Base-by-base conservation (phyloP, 2,888 invertebrate species). In the Chaetoderma sp. region DNA sequence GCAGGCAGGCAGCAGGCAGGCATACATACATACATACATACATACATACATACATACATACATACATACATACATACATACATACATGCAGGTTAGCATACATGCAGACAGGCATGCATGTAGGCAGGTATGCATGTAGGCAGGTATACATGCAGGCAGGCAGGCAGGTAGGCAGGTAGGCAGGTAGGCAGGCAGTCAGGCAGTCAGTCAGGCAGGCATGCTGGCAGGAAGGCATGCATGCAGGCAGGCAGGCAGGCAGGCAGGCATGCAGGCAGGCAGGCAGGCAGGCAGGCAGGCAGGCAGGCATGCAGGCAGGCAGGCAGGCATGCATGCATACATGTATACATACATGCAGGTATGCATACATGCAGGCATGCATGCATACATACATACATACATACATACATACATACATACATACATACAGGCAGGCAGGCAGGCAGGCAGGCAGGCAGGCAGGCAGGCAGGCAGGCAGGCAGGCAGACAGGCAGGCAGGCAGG, bases 11-110 rank as follows among this genome's bases (percentile, higher is more conserved):
- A n/a, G n/a, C n/a, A n/a, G 27, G 28, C 36, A 28, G 25, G 25
- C 23, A 49, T 36, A 36, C 39, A 33, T 45, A 39, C 32, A 30
- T 60, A 64, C 45, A 64, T 28, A 5, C 36, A 63, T 62, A 61
- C 42, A 62, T 62, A 50, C 39, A 63, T 50, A 52, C 27, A 64
- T 10, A 52, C 36, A 64, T 64, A 63, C 33, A 64, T 60, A 63
- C 16, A 60, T 63, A 63, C 23, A 63, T 60, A 63, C 16, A 60
- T 57, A 63, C 23, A 63, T 60, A 60, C n/a, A 60, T 44, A 56
- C 23, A 61, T 39, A 33, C 23, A 63, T 42, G n/a, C n/a, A 13
- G n/a, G n/a, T 39, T 39, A n/a, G n/a, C n/a, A n/a, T n/a, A n/a
- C n/a, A n/a, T n/a, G n/a, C n/a, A n/a, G n/a, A n/a, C n/a, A n/a